These are phyloP conservation scores for Trematomus loennbergii DNA, from an alignment of 2,113 vertebrate species.

Conservation along the genomic window DNA sequence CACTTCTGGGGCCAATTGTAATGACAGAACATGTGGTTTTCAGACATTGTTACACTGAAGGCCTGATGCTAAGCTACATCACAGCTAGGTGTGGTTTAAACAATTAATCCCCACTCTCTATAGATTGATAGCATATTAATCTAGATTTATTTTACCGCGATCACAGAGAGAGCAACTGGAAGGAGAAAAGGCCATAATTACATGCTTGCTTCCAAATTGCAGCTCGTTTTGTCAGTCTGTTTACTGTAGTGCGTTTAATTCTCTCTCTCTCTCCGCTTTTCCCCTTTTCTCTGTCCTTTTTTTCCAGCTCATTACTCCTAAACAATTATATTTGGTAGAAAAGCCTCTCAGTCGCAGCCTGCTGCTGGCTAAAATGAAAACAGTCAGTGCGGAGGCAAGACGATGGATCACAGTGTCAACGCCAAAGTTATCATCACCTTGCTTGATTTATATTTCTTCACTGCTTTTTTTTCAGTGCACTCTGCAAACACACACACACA, in stretches of 20 bases:
- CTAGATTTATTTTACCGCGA: background rate
- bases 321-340: constrained; percentile 79
- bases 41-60: background rate
- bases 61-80: background rate
- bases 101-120: background rate
- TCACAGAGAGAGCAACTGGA: background rate
- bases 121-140: background rate
- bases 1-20: background rate
- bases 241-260: constrained; percentile 52
- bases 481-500: constrained; percentile 27
- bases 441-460: constrained; percentile 75
- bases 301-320: constrained; percentile 80
- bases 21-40: too few species aligned
- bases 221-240: constrained; percentile 62
- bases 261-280: constrained; percentile 33
- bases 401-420: constrained; percentile 76
- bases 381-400: constrained; percentile 62
- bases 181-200: constrained; percentile 47
- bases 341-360: constrained; percentile 66
- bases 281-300: constrained; percentile 64
- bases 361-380: constrained; percentile 75
- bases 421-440: constrained; percentile 81
- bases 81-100: background rate
- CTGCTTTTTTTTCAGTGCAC: constrained; percentile 34
- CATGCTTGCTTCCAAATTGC: constrained; percentile 41